Evolutionary conservation across 2,797 vertebrate genomes (phyloP).

Genomic region (Tragelaphus eurycerus): DNA sequence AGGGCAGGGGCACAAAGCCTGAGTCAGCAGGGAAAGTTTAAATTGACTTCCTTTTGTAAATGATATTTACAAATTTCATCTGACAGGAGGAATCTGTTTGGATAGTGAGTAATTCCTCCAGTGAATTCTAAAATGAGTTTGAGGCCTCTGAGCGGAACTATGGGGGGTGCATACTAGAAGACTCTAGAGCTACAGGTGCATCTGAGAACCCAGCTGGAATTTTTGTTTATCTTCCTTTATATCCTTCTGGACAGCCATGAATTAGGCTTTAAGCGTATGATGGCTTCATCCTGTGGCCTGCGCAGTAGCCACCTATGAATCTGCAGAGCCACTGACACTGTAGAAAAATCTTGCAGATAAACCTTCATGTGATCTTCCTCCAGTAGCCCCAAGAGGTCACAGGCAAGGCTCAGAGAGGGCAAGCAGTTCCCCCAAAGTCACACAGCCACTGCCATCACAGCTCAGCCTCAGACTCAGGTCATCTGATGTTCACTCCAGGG

Average conservation of each 20-base stretch:
- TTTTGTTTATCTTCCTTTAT: not conserved
- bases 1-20: not conserved
- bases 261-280: not conserved
- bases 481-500: too few species aligned
- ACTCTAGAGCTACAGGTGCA: not conserved
- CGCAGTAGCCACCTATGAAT: not conserved
- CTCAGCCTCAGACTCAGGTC: not conserved
- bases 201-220: not conserved
- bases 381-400: not conserved
- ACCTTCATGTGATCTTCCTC: not conserved
- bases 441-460: not conserved
- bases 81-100: conserved; percentile 51
- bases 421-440: not conserved
- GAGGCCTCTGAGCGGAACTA: not conserved
- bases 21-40: conserved; percentile 6
- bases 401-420: not conserved
- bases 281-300: not conserved
- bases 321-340: not conserved
- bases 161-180: not conserved
- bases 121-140: conserved; percentile 3
- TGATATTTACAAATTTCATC: conserved; percentile 40
- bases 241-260: not conserved
- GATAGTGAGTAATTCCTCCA: conserved; percentile 10
- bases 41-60: conserved; percentile 52
- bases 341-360: not conserved